A percentile compares a stretch with the other conserved stretches of the same genome.
Conservation (phyloP, 2,113 vertebrate species). For the Plotosus lineatus region DNA sequence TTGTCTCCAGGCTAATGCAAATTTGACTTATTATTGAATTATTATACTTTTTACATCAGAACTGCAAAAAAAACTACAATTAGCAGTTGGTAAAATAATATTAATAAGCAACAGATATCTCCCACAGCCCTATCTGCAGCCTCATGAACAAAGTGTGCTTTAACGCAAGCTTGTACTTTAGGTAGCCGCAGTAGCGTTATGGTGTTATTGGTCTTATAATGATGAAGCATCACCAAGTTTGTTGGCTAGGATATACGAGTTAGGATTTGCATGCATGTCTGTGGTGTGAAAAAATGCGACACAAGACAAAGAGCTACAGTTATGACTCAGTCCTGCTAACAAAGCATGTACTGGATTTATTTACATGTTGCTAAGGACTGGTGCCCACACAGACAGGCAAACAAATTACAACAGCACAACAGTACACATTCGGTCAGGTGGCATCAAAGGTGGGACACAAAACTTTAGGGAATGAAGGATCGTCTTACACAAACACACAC, state of each 20-base stretch:
- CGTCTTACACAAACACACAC: not conserved
- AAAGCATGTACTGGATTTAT: constrained; percentile 6
- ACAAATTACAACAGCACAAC: not conserved
- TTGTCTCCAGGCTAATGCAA: not conserved
- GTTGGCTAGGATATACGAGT: not conserved
- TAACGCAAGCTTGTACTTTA: too few species aligned
- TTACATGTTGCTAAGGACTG: constrained; percentile 26
- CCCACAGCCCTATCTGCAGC: too few species aligned
- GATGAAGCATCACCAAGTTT: not conserved
- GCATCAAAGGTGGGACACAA: not conserved
- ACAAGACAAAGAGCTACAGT: constrained; percentile 22
- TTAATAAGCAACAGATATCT: too few species aligned
- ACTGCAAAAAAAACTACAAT: not conserved
- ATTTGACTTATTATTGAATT: not conserved
- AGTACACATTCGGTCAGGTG: not conserved
- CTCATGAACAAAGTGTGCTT: too few species aligned
- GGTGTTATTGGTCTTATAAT: not conserved
- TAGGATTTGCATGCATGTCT: constrained; percentile 11
- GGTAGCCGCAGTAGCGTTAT: too few species aligned
- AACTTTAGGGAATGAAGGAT: not conserved
- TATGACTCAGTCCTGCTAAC: not conserved
- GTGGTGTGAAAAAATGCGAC: not conserved
- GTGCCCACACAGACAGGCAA: not conserved
- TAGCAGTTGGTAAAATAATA: not conserved
- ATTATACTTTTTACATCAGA: not conserved